Percentiles rank a stretch among this genome's conserved stretches.
phyloP scores from a whole-genome alignment of 2,888 invertebrate species.

The Nephrotoma appendiculata region DNA sequence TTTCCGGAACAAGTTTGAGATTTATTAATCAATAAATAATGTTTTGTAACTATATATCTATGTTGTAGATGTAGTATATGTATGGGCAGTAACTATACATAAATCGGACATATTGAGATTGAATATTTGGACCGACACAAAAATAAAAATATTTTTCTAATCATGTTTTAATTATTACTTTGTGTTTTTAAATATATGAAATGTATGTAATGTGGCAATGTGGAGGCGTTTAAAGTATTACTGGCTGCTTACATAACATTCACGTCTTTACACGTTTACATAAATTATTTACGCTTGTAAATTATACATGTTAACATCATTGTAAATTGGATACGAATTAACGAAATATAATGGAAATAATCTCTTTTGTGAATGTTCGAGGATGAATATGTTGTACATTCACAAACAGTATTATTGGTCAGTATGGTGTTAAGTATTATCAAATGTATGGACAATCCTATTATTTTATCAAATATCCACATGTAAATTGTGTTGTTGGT shows the following conservation, averaged over 20 bases:
- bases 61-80: not conserved
- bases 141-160: not conserved
- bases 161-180: not conserved
- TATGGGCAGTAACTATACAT: not conserved
- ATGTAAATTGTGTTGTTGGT: no score
- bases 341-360: not conserved
- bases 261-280: not conserved
- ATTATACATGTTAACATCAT: not conserved
- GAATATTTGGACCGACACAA: not conserved
- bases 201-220: not conserved
- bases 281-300: not conserved
- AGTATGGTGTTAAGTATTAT: no score
- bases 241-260: not conserved
- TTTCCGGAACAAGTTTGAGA: not conserved
- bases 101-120: not conserved
- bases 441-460: no score
- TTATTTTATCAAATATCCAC: no score
- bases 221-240: not conserved
- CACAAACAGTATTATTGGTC: no score
- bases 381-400: no score
- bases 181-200: not conserved
- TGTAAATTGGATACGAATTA: not conserved
- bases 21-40: not conserved
- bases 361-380: no score
- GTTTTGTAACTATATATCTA: not conserved